Percentiles rank a stretch among this genome's conserved stretches.
Conservation (phyloP, 2,113 vertebrate species). For the Catharus fuscescens region DNA sequence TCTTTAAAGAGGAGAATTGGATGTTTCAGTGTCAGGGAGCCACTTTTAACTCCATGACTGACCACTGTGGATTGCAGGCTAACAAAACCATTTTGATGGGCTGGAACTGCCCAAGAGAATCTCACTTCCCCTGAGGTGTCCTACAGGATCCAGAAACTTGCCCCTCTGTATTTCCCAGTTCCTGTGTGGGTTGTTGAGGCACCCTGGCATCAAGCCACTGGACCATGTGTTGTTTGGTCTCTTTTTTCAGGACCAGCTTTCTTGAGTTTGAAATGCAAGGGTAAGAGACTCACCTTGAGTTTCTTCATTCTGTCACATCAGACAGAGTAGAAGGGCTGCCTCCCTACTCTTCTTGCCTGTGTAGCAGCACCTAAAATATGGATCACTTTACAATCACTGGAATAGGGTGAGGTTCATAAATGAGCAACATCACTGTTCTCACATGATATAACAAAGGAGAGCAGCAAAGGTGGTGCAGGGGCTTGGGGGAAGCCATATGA, state of each 20-base stretch:
- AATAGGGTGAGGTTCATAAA: background rate
- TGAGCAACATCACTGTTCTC: background rate
- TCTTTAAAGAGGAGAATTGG: background rate
- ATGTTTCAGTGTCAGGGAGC: background rate
- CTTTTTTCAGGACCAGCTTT: background rate
- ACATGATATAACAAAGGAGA: background rate
- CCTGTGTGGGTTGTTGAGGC: background rate
- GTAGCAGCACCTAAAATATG: background rate
- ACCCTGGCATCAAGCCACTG: background rate
- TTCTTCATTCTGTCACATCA: background rate
- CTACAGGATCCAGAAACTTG: background rate
- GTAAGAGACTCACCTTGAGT: background rate
- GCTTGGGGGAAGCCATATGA: background rate
- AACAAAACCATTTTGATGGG: background rate
- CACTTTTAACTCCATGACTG: background rate
- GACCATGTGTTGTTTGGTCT: background rate
- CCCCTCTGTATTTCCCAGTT: background rate
- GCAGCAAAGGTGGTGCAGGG: accelerated
- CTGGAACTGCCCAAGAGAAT: background rate
- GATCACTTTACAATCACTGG: background rate
- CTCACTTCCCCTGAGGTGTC: background rate
- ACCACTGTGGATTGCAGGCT: background rate
- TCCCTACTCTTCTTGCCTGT: background rate
- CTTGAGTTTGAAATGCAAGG: background rate
- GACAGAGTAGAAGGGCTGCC: background rate